Base-by-base conservation (phyloP, 1,140 invertebrate species). In the Drosophila lowei region DNA sequence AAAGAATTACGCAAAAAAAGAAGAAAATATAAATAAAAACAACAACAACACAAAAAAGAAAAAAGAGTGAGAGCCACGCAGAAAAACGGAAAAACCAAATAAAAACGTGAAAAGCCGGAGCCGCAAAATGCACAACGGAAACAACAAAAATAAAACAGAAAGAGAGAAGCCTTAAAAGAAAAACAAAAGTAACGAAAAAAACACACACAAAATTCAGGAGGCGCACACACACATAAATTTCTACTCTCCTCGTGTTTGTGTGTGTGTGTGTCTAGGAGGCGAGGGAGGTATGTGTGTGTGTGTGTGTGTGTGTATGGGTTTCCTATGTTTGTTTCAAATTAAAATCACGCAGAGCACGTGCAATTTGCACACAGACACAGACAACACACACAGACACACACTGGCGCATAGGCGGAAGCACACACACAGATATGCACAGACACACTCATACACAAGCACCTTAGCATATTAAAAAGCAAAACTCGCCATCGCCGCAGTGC, bases 281-380 rank as follows among this genome's bases (percentile, higher is more conserved):
- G 23, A 23, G 23, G 23, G 2, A 23, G 2, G 21, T 23, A 3
- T 23, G 21, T 21, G 25, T 21, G 21, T 48, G 34, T 57, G 53
- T 52, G 11, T 60, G 55, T 50, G 25, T 62, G 38, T 56, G 48
- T 30, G 28, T 23, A 25, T 30, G 11, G 11, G 3, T 38, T 38
- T 13, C 34, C 34, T 4, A 53, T 73, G 76, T 77, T 79, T 84
- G 60, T 81, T 81, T 86, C 83, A 86, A 86, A 86, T 86, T 86
- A 88, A 86, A 86, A 88, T 86, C 81, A 86, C 77, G 78, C 83
- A 86, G 73, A 70, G 56, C 81, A 86, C 74, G 83, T 81, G 81
- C 79, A 81, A 56, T 43, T 52, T 50, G 44, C 53, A 65, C 73
- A 73, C 66, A 65, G 68, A 73, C 66, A 59, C 8, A 21, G 21